A percentile compares a stretch with the other conserved stretches of the same genome.
phyloP scores from a whole-genome alignment of 2,797 vertebrate species.

The Onychomys arenicola region DNA sequence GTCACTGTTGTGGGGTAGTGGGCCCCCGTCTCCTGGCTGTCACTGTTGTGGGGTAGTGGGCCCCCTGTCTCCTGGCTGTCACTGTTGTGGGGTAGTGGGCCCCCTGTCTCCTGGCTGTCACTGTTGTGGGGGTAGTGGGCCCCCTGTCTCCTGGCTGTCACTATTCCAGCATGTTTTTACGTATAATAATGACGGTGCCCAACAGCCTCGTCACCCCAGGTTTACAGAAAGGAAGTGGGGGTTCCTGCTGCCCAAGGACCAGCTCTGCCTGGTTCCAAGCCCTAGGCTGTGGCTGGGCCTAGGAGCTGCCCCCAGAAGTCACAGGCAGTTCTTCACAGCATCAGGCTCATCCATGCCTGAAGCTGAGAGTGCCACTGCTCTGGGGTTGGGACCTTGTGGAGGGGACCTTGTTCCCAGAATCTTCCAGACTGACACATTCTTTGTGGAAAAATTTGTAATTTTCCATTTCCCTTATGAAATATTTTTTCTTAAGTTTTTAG shows the following conservation, averaged over 20 bases:
- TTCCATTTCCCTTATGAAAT: constrained; percentile 66
- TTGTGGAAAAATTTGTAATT: constrained; percentile 57
- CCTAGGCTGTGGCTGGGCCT: neutral
- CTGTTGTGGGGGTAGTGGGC: too few relatives aligned
- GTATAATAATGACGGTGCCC: neutral
- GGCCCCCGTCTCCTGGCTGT: neutral
- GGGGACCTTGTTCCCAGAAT: too few relatives aligned
- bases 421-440: constrained; percentile 60
- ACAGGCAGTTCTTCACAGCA: neutral
- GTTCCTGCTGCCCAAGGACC: neutral
- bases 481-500: constrained; percentile 62
- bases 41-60: neutral
- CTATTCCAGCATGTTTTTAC: neutral
- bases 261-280: neutral
- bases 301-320: too few relatives aligned
- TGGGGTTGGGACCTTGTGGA: constrained; percentile 38
- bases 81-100: neutral
- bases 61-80: neutral
- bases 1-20: neutral
- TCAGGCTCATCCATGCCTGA: neutral
- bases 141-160: neutral
- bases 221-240: neutral
- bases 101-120: neutral
- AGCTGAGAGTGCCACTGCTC: neutral
- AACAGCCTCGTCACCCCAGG: neutral